A percentile compares a stretch with the other conserved stretches of the same genome.
These are phyloP conservation scores for Troilus luridus DNA, from an alignment of 2,888 invertebrate species.

Conservation along the genomic window DNA sequence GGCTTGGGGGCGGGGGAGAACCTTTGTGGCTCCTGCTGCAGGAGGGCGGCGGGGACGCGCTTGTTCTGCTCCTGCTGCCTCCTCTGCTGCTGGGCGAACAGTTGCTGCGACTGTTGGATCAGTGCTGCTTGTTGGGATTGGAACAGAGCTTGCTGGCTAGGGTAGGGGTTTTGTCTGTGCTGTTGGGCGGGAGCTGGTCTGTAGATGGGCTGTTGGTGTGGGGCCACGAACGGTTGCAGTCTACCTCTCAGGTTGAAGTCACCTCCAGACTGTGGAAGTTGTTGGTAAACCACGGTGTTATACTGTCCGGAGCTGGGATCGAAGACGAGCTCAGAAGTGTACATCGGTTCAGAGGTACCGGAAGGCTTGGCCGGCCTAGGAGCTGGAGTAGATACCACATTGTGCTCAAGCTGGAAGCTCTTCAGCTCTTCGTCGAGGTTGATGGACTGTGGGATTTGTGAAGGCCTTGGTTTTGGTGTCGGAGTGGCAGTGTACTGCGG, in stretches of 20 bases:
- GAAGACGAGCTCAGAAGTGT: slow-evolving; percentile 83
- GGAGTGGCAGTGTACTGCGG: slow-evolving; percentile 71
- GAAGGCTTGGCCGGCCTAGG: slow-evolving; percentile 65
- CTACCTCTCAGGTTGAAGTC: slow-evolving; percentile 78
- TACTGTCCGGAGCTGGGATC: slow-evolving; percentile 84
- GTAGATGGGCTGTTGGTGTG: slow-evolving; percentile 66
- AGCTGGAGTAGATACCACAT: slow-evolving; percentile 71
- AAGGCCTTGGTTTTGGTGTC: slow-evolving; percentile 65
- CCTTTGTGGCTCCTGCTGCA: slow-evolving; percentile 68
- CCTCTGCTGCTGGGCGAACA: slow-evolving; percentile 71
- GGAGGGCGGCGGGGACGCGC: slow-evolving; percentile 66
- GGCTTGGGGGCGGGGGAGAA: slow-evolving; percentile 71
- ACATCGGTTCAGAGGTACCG: slow-evolving; percentile 76
- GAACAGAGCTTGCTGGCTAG: slow-evolving; percentile 71
- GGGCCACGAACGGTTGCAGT: slow-evolving; percentile 79
- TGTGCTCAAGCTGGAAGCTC: slow-evolving; percentile 79
- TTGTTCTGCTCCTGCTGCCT: slow-evolving; percentile 69
- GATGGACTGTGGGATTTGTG: slow-evolving; percentile 63
- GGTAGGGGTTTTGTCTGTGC: slow-evolving; percentile 66
- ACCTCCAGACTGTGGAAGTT: slow-evolving; percentile 77
- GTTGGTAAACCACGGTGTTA: slow-evolving; percentile 84
- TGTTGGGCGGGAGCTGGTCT: slow-evolving; percentile 62
- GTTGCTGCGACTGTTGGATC: slow-evolving; percentile 77
- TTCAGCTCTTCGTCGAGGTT: slow-evolving; percentile 85
- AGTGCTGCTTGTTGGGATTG: slow-evolving; percentile 77